Evolutionary conservation across 1,140 invertebrate genomes (phyloP), one percentile per base, ranked within the genome.

Genomic region (Papilio dardanus): DNA sequence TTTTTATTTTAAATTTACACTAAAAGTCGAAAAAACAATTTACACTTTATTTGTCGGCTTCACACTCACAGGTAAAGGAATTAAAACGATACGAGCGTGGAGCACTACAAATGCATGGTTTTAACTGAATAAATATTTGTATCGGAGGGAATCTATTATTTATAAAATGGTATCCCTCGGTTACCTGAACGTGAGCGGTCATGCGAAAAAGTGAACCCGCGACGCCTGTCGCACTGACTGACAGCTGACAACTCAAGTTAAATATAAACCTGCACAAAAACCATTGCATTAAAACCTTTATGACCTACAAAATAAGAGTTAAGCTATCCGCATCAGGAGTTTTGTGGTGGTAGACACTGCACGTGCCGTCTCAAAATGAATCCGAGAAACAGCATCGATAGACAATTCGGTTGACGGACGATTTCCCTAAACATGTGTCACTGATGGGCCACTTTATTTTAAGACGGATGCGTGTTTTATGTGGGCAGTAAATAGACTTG

Each of bases 141-240:
- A 28, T 62, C 54, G 12, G 54, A 62, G 24, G 21, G 54, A 62
- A 81, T 80, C 76, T 81, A 82, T 84, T 88, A 85, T 87, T 83
- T 84, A 84, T 86, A 67, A 85, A 81, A 75, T 77, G 79, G 14
- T 62, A 62, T 62, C 78, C 71, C 85, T 79, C 76, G 75, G 46
- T 80, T 80, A 84, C 81, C 81, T 82, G 84, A 88, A 82, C 81
- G 80, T 81, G 84, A 78, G 84, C 85, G 81, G 78, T 88, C 85
- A 88, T 83, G 84, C 87, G 88, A 84, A 89, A 90, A 89, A 90
- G 84, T 87, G 82, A 84, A 74, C 81, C 79, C 77, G 76, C 77
- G 78, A 66, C 74, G 80, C 76, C 82, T 86, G 85, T 85, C 88
- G 82, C 82, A 81, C 80, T 89, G 87, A 89, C 80, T 88, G 88